Base-by-base conservation (phyloP, 1,140 invertebrate genomes). In the Trichonephila clavipes region DNA sequence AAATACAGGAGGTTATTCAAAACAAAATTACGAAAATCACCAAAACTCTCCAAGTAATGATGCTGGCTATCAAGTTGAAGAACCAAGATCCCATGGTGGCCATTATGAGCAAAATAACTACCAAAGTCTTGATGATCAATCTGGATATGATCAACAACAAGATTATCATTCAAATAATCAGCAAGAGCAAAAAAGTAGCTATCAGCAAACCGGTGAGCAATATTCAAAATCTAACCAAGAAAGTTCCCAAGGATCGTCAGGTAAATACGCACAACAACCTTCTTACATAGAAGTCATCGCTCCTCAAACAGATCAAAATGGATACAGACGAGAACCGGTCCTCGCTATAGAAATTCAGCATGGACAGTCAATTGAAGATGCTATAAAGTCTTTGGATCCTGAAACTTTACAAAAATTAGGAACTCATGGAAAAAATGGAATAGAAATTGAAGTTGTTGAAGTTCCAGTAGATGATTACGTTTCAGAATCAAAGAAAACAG, bases 401-500 rank as follows among this genome's bases (percentile, higher is more conserved):
- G 93, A 94, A 90, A 90, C 88, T 44, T 72, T 94, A n/a, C 24
- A 89, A 28, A 89, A 87, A 82, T 34, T 94, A 34, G 93, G 93
- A 34, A 64, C 87, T 14, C 87, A 94, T 28, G 82, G 87, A 8
- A 90, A 94, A 58, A 77, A 94, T 34, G 93, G 93, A 28, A 64
- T 94, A 19, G 93, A 94, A 72, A 94, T 94, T n/a, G 93, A 94
- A 94, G 93, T 94, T 1, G 93, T 94, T 58, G 93, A 94, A 90
- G 66, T 94, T 58, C 93, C 93, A 58, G 21, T 94, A 8, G 93
- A 94, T 10, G 93, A 94, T 58, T 94, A 94, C 77, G n/a, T 61
- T 85, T 83, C 77, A 2, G 93, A 94, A n/a, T 94, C 93, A 8
- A 94, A 94, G 59, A 94, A 94, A 61, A 34, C 21, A 21, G 87